Percentiles rank a stretch among this genome's conserved stretches.
These are phyloP conservation scores for Hydrophis major DNA, from an alignment of 2,797 vertebrate genomes.

Conservation along the genomic window DNA sequence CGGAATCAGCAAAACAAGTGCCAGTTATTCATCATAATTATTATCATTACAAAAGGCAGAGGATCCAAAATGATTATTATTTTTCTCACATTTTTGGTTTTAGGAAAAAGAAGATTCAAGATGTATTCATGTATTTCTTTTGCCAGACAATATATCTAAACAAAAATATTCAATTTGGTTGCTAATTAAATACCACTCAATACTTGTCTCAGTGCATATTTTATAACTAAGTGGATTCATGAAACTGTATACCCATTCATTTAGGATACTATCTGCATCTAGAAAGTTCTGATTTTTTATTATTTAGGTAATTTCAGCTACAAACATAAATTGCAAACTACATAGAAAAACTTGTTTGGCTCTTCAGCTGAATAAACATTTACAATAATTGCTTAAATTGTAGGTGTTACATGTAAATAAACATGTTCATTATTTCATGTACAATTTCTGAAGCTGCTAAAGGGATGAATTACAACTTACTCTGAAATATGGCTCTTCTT, in stretches of 20 bases:
- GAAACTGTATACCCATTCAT: background rate
- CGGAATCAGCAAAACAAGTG: constrained; percentile 44
- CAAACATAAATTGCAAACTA: background rate
- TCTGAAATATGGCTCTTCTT: background rate
- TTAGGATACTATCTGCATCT: background rate
- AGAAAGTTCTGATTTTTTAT: background rate
- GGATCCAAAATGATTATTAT: constrained; percentile 37
- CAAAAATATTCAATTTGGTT: background rate
- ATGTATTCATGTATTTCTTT: constrained; percentile 3
- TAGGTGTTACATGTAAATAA: background rate
- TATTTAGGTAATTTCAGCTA: background rate
- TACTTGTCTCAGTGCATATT: background rate
- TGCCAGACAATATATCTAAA: background rate
- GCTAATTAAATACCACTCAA: background rate
- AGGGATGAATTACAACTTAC: background rate
- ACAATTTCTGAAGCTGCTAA: constrained; percentile 26
- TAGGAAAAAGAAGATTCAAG: constrained; percentile 26
- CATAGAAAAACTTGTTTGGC: background rate
- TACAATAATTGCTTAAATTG: background rate
- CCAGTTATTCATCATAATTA: constrained; percentile 59
- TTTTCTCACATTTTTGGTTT: constrained; percentile 37
- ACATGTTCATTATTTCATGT: constrained; percentile 20
- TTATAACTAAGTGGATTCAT: background rate
- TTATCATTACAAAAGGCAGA: constrained; percentile 47
- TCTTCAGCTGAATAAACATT: background rate